Percentiles rank a stretch among this genome's conserved stretches.
These are phyloP conservation scores for Ictalurus furcatus DNA, from an alignment of 2,113 vertebrate genomes.

Conservation along the genomic window DNA sequence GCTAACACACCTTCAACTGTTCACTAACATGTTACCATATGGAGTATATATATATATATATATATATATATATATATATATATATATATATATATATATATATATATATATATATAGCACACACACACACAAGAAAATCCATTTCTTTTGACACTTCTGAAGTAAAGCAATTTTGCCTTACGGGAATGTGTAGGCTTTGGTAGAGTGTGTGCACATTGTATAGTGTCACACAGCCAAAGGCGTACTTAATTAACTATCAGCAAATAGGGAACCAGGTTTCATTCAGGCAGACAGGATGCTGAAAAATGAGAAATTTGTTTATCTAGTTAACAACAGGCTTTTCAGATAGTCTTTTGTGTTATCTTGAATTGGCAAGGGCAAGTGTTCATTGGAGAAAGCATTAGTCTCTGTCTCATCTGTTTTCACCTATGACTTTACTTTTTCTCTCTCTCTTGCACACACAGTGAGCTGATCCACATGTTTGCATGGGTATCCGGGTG, in stretches of 20 bases:
- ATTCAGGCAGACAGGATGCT: not conserved
- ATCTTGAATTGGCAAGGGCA: not conserved
- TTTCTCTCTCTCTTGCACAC: not conserved
- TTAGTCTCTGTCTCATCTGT: slow-evolving; percentile 39
- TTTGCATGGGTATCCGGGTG: slow-evolving; percentile 26
- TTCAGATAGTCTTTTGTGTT: slow-evolving; percentile 19
- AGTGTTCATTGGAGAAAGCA: slow-evolving; percentile 17
- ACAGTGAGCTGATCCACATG: slow-evolving; percentile 20
- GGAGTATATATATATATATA: not conserved
- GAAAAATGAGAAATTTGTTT: slow-evolving; percentile 20
- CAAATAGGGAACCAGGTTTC: not conserved
- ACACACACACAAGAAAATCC: slow-evolving; percentile 11
- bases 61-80: not conserved
- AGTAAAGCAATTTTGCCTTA: not conserved
- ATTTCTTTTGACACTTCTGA: slow-evolving; percentile 9
- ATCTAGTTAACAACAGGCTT: not conserved
- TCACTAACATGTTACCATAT: slow-evolving; percentile 15
- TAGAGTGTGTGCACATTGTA: not conserved
- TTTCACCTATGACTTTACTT: slow-evolving; percentile 36
- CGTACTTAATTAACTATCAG: not conserved
- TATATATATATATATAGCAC: not conserved
- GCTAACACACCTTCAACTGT: slow-evolving; percentile 34
- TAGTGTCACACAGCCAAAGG: not conserved
- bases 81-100: not conserved
- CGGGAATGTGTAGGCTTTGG: not conserved